Percentiles rank a stretch among this genome's conserved stretches.
Conservation (phyloP, 1,140 invertebrate species). For the Drosophila insularis region DNA sequence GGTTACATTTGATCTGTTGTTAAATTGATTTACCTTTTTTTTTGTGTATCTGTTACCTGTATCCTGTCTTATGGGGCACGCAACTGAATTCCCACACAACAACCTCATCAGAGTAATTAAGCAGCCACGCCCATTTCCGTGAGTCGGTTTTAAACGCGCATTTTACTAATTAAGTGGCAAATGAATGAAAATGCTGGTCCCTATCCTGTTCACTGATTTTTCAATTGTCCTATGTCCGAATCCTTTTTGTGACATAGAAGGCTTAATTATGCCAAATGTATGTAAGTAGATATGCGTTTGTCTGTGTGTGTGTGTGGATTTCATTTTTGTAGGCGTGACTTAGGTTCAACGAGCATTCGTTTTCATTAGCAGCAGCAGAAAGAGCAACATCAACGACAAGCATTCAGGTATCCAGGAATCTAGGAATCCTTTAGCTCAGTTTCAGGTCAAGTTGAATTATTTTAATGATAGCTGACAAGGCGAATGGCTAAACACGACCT, state of each 20-base stretch:
- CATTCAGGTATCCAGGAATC: conserved; percentile 34
- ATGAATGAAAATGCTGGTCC: conserved; percentile 18
- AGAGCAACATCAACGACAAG: conserved; percentile 21
- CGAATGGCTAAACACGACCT: neutral
- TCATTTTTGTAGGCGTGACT: conserved; percentile 1
- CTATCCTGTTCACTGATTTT: conserved; percentile 49
- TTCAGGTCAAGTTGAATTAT: conserved; percentile 57
- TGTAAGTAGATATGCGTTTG: neutral
- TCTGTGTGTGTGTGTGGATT: neutral
- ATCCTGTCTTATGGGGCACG: neutral
- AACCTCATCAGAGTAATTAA: conserved; percentile 24
- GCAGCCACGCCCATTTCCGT: conserved; percentile 12
- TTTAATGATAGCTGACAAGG: conserved; percentile 49
- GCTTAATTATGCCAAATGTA: conserved; percentile 19
- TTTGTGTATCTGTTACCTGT: neutral
- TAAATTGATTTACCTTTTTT: neutral
- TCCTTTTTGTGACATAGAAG: conserved; percentile 21
- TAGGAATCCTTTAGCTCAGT: conserved; percentile 23
- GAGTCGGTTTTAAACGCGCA: conserved; percentile 20
- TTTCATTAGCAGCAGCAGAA: conserved; percentile 35
- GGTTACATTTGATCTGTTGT: neutral
- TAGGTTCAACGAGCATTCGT: conserved; percentile 11
- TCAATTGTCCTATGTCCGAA: conserved; percentile 45
- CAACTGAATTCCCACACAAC: conserved; percentile 4
- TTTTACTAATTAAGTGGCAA: conserved; percentile 24